A percentile compares a stretch with the other conserved stretches of the same genome.
These are phyloP conservation scores for Hydractinia echinata DNA, from an alignment of 30 jellyfish, hydroid and myxozoan genomes.

Conservation along the genomic window DNA sequence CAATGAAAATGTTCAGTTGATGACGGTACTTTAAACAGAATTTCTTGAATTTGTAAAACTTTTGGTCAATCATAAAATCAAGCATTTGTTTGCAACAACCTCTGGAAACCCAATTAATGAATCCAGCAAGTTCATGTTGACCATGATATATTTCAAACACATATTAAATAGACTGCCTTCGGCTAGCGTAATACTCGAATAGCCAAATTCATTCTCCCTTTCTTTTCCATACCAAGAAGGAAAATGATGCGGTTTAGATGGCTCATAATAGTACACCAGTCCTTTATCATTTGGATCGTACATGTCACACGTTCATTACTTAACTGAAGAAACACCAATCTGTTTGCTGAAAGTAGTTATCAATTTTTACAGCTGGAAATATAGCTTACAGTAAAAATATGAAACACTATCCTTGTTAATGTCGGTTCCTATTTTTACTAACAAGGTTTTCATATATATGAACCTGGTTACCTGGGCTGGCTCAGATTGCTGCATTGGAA, in stretches of 20 bases:
- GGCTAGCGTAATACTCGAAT: not conserved
- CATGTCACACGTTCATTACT: not conserved
- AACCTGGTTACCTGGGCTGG: too few species aligned
- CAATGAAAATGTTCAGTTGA: not conserved
- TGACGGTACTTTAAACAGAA: not conserved
- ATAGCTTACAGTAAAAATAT: too few species aligned
- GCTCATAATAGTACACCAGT: not conserved
- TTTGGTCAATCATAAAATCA: not conserved
- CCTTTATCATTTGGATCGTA: not conserved
- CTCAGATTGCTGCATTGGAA: too few species aligned
- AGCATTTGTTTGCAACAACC: not conserved
- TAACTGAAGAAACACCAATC: too few species aligned
- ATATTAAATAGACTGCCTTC: slow-evolving; percentile 7
- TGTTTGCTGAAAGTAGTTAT: too few species aligned
- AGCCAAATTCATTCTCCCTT: not conserved
- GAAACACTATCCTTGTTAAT: too few species aligned
- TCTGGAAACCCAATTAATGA: slow-evolving; percentile 11
- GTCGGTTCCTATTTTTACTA: too few species aligned
- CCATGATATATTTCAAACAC: slow-evolving; percentile 6
- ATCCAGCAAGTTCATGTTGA: not conserved
- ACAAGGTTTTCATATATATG: too few species aligned
- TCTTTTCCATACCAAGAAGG: slow-evolving; percentile 9
- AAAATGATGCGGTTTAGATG: not conserved
- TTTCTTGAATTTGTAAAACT: not conserved
- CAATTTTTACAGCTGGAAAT: too few species aligned